These are phyloP conservation scores for Spodoptera exigua DNA, from an alignment of 2,888 invertebrate species.

Conservation along the genomic window DNA sequence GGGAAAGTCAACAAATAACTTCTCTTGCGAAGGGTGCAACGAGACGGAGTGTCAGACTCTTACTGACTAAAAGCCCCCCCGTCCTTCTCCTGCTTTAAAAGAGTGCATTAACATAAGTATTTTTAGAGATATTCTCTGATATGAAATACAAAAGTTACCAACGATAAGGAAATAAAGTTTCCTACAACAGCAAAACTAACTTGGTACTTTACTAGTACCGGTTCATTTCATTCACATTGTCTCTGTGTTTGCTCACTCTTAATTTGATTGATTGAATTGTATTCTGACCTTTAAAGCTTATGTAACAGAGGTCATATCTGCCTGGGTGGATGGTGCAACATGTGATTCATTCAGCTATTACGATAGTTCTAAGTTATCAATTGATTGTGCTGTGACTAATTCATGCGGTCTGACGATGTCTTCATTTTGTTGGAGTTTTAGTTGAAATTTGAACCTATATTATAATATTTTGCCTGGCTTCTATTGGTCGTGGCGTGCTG, in stretches of 20 bases:
- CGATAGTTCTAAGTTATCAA: constrained; percentile 19
- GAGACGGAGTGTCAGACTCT: no score
- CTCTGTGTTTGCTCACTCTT: constrained; percentile 47
- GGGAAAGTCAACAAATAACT: no score
- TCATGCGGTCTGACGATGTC: constrained; percentile 12
- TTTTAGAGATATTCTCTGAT: neutral
- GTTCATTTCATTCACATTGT: constrained; percentile 78
- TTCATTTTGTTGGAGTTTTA: neutral
- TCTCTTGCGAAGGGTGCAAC: no score
- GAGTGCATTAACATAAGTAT: no score
- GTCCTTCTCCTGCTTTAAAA: no score
- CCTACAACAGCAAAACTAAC: constrained; percentile 37
- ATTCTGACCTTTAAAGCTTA: constrained; percentile 50
- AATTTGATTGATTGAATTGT: constrained; percentile 55
- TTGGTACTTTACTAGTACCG: constrained; percentile 69
- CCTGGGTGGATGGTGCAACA: constrained; percentile 30
- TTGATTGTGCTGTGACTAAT: constrained; percentile 23
- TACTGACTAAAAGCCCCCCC: no score
- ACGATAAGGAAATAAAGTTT: constrained; percentile 20
- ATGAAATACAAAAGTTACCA: constrained; percentile 16
- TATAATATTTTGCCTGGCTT: no score
- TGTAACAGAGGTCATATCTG: constrained; percentile 41
- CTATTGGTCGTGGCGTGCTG: no score
- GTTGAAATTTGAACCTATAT: no score
- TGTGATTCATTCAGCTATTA: constrained; percentile 47